These are phyloP conservation scores for Folsomia candida DNA, from an alignment of 2,888 invertebrate species.

Conservation along the genomic window DNA sequence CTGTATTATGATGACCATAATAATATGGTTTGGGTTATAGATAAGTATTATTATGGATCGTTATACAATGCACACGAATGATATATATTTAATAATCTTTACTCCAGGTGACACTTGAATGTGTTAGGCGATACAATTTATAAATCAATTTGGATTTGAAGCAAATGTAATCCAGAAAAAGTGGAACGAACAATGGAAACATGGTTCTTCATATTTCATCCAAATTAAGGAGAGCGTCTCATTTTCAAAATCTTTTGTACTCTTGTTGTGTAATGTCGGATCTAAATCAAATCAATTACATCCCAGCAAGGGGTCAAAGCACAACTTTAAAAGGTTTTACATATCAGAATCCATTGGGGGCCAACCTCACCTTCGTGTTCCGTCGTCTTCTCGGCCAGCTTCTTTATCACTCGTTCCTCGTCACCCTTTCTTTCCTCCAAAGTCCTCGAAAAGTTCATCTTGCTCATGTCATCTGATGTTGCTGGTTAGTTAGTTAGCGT, in stretches of 20 bases:
- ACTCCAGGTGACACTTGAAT: not conserved
- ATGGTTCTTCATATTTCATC: slow-evolving; percentile 47
- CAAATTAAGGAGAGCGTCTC: slow-evolving; percentile 47
- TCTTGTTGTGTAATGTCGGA: slow-evolving; percentile 50
- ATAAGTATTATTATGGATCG: too few relatives aligned
- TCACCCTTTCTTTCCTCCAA: not conserved
- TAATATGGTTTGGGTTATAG: not conserved
- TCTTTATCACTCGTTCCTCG: not conserved
- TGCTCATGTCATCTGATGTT: not conserved
- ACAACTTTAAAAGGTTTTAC: slow-evolving; percentile 47
- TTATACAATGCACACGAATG: too few relatives aligned
- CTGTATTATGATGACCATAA: not conserved
- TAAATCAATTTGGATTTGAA: not conserved
- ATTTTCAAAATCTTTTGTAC: slow-evolving; percentile 49
- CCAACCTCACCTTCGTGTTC: slow-evolving; percentile 7
- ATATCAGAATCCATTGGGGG: slow-evolving; percentile 42
- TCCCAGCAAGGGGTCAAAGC: slow-evolving; percentile 47
- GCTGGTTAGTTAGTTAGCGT: not conserved
- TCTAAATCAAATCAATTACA: slow-evolving; percentile 51
- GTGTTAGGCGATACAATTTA: not conserved
- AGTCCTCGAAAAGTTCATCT: not conserved
- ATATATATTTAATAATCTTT: too few relatives aligned
- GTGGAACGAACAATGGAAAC: not conserved
- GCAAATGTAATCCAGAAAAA: not conserved
- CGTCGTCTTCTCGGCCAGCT: not conserved